Evolutionary conservation across 2,888 invertebrate species (phyloP).

Genomic region (Micropterix aruncella): DNA sequence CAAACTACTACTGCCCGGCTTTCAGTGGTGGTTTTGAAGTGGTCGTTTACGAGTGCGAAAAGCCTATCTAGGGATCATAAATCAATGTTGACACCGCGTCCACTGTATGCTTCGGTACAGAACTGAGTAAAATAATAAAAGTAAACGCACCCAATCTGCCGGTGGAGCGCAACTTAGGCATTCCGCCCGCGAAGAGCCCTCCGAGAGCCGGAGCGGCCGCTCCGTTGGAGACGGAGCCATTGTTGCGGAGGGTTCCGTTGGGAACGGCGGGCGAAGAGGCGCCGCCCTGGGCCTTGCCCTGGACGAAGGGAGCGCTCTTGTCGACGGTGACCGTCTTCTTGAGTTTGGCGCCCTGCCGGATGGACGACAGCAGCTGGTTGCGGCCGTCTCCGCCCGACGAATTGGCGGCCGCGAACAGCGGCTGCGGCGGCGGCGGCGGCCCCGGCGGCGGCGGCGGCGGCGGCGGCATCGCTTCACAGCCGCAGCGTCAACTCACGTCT

Average conservation of each 20-base stretch:
- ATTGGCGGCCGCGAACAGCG: conserved; percentile 39
- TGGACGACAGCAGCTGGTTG: conserved; percentile 63
- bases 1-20: too few species aligned
- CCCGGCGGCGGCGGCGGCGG: conserved; percentile 53
- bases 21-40: too few species aligned
- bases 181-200: conserved; percentile 68
- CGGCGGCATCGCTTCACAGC: conserved; percentile 42
- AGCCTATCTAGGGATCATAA: too few species aligned
- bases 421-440: conserved; percentile 48
- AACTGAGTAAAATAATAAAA: too few species aligned
- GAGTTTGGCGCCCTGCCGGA: conserved; percentile 66
- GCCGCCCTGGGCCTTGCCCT: conserved; percentile 41
- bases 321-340: conserved; percentile 85
- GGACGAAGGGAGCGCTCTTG: conserved; percentile 69
- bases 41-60: too few species aligned
- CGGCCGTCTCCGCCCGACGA: conserved; percentile 42
- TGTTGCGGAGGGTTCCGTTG: conserved; percentile 24
- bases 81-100: too few species aligned
- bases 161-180: conserved; percentile 67
- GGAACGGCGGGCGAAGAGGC: conserved; percentile 18
- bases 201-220: conserved; percentile 39
- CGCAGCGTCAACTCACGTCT: conserved; percentile 51
- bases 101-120: too few species aligned
- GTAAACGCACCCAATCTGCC: conserved; percentile 35
- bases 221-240: conserved; percentile 22